Evolutionary conservation across 2,888 invertebrate genomes (phyloP).

Genomic region (Xanthia togata): DNA sequence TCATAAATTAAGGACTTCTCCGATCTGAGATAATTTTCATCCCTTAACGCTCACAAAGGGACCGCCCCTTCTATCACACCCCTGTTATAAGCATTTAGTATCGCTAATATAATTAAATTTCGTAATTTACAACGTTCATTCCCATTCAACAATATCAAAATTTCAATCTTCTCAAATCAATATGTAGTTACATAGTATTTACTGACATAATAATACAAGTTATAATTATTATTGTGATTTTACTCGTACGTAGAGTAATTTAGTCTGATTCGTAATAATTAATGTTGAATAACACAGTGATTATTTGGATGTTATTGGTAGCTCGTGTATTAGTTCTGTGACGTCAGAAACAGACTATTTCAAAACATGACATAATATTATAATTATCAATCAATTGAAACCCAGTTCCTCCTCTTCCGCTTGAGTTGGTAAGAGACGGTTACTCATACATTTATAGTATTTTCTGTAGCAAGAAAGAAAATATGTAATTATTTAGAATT

Average conservation of each 20-base stretch:
- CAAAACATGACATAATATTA: not conserved
- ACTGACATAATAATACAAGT: not conserved
- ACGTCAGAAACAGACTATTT: not conserved
- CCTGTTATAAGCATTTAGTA: conserved; percentile 51
- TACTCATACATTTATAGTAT: no score
- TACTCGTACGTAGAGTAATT: not conserved
- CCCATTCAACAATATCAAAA: conserved; percentile 33
- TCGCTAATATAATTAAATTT: conserved; percentile 60
- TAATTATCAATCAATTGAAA: not conserved
- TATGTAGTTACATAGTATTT: not conserved
- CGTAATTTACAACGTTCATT: conserved; percentile 49
- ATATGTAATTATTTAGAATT: no score
- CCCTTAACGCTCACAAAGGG: conserved; percentile 23
- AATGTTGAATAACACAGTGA: conserved; percentile 1
- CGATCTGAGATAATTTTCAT: not conserved
- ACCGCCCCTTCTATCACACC: conserved; percentile 28
- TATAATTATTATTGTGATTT: not conserved
- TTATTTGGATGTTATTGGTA: not conserved
- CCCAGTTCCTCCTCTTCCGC: no score
- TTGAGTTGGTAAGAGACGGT: no score
- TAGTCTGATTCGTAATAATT: not conserved
- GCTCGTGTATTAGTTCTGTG: not conserved
- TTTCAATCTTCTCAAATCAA: conserved; percentile 40
- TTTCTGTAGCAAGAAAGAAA: no score
- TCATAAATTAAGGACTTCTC: no score